Conservation (phyloP, 2,113 vertebrate genomes). For the Phrynocephalus versicolor region DNA sequence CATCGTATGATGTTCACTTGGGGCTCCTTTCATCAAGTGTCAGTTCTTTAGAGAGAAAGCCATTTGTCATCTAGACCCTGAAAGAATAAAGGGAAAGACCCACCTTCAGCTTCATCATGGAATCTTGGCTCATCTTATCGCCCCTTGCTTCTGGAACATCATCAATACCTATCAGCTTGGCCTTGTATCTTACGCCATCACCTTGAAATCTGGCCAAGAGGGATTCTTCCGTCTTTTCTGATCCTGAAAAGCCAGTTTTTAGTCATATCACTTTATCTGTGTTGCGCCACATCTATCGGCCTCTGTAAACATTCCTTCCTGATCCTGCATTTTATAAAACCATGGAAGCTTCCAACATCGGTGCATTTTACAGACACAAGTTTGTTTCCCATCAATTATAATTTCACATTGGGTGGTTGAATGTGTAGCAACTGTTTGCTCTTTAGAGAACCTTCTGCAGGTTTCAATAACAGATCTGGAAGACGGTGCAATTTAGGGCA, state of each 20-base stretch:
- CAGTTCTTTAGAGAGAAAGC: background rate
- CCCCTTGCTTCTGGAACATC: constrained; percentile 91
- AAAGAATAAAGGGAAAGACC: background rate
- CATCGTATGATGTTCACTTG: background rate
- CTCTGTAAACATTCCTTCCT: background rate
- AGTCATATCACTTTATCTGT: background rate
- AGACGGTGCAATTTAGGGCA: background rate
- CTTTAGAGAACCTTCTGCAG: background rate
- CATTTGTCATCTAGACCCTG: background rate
- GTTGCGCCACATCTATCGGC: background rate
- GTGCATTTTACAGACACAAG: background rate
- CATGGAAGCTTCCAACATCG: background rate
- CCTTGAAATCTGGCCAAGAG: constrained; percentile 92
- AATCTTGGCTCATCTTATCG: constrained; percentile 98
- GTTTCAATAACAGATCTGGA: too few species aligned
- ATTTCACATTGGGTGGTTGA: background rate
- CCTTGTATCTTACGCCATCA: constrained; percentile 94
- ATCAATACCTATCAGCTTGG: constrained; percentile 93
- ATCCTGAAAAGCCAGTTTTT: constrained; percentile 65
- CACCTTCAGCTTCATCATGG: constrained; percentile 99
- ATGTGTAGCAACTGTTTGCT: background rate
- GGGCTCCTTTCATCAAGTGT: background rate
- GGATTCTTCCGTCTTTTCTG: constrained; percentile 92
- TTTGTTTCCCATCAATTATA: background rate
- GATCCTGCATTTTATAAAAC: background rate